These are phyloP conservation scores for Streblospio benedicti DNA, from an alignment of 1,140 invertebrate genomes.

Conservation along the genomic window DNA sequence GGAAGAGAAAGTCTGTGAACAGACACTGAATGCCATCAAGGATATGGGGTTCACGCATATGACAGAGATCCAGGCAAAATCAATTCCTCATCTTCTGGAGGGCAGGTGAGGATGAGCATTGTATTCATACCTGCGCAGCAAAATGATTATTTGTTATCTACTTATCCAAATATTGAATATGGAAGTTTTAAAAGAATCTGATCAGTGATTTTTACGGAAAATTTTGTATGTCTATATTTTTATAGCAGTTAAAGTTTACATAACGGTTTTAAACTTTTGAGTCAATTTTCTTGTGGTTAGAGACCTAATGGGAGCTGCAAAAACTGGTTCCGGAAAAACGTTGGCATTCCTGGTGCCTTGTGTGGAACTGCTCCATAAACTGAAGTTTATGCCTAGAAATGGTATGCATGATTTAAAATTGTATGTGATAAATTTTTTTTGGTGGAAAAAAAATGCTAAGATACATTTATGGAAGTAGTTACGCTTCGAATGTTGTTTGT, in stretches of 20 bases:
- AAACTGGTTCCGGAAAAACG: constrained; percentile 92
- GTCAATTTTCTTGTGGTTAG: constrained; percentile 47
- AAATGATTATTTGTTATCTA: background rate
- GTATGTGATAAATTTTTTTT: too few species aligned
- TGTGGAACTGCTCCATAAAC: constrained; percentile 85
- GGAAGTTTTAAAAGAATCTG: background rate
- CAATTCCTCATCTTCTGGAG: constrained; percentile 84
- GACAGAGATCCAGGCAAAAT: constrained; percentile 91
- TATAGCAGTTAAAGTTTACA: constrained; percentile 1
- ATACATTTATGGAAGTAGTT: too few species aligned
- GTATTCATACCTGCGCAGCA: background rate
- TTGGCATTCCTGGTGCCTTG: constrained; percentile 95
- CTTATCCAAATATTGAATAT: constrained; percentile 3
- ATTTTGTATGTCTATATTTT: constrained; percentile 10
- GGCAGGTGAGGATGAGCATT: constrained; percentile 61
- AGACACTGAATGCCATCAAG: constrained; percentile 72
- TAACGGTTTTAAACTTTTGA: background rate
- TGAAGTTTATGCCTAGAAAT: constrained; percentile 90
- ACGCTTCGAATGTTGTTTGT: too few species aligned
- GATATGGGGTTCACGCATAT: constrained; percentile 95
- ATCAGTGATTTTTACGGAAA: background rate
- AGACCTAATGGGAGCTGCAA: constrained; percentile 89
- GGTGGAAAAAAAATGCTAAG: too few species aligned
- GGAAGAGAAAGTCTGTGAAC: constrained; percentile 54
- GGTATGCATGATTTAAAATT: too few species aligned